Conservation (phyloP, 1,140 invertebrate genomes). For the Temnothorax curvispinosus region DNA sequence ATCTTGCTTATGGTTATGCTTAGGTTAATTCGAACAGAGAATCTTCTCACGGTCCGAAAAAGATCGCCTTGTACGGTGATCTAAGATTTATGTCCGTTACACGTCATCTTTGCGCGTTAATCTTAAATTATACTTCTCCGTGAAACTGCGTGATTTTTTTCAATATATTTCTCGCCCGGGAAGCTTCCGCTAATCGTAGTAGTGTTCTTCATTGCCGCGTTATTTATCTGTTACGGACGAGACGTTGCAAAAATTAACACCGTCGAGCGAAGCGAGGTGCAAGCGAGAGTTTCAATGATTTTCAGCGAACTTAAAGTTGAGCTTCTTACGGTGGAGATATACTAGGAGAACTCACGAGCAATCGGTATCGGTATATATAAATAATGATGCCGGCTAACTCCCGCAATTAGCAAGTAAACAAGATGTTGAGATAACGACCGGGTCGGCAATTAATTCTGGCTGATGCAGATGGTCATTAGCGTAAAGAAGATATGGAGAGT, state of each 20-base stretch:
- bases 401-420: conserved; percentile 48
- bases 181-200: not conserved
- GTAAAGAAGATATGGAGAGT: conserved; percentile 29
- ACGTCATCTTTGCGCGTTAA: not conserved
- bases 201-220: not conserved
- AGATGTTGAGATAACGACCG: conserved; percentile 33
- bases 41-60: conserved; percentile 7
- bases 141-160: not conserved
- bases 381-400: conserved; percentile 56
- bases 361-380: conserved; percentile 33
- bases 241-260: not conserved
- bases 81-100: conserved; percentile 30
- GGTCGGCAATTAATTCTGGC: conserved; percentile 32
- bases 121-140: not conserved
- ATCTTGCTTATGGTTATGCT: not conserved
- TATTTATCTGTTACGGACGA: not conserved
- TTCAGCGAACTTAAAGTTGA: not conserved
- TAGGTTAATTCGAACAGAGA: not conserved
- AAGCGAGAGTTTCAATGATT: not conserved
- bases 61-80: not conserved
- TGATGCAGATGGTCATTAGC: not conserved
- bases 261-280: not conserved
- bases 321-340: not conserved
- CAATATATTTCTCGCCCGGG: not conserved
- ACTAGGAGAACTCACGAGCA: not conserved